Evolutionary conservation across 1,140 invertebrate genomes (phyloP).

Genomic region (Ceratoteleas bidentatus): DNA sequence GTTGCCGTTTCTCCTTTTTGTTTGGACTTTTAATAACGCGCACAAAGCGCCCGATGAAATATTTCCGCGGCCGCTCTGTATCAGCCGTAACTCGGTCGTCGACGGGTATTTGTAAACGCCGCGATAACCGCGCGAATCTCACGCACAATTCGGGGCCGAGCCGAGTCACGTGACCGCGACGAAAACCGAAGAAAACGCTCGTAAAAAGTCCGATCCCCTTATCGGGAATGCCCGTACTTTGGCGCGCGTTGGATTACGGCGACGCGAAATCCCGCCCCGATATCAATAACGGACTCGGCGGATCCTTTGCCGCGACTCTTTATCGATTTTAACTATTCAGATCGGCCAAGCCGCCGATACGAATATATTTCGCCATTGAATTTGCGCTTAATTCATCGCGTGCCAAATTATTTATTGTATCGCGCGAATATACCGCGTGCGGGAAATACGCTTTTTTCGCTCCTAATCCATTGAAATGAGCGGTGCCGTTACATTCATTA

Average conservation of each 20-base stretch:
- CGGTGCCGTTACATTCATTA: too few species aligned
- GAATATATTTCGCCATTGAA: slow-evolving; percentile 44
- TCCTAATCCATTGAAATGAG: background rate
- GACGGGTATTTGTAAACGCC: slow-evolving; percentile 45
- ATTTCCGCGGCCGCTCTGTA: too few species aligned
- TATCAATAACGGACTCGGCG: slow-evolving; percentile 75
- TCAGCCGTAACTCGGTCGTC: too few species aligned
- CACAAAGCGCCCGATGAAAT: too few species aligned
- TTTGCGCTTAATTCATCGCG: slow-evolving; percentile 44
- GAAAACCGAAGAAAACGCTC: slow-evolving; percentile 68
- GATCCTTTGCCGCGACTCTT: slow-evolving; percentile 56
- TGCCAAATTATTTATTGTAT: slow-evolving; percentile 44
- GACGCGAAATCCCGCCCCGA: slow-evolving; percentile 70
- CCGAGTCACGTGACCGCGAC: slow-evolving; percentile 50
- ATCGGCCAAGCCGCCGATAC: slow-evolving; percentile 42
- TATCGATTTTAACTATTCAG: slow-evolving; percentile 56
- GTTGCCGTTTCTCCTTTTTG: too few species aligned
- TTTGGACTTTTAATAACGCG: too few species aligned
- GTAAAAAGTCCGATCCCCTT: slow-evolving; percentile 78
- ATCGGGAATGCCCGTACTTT: slow-evolving; percentile 74
- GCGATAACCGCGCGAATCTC: slow-evolving; percentile 48
- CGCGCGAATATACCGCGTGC: slow-evolving; percentile 8
- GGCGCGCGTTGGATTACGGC: slow-evolving; percentile 71
- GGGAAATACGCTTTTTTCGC: slow-evolving; percentile 1
- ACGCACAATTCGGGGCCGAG: slow-evolving; percentile 36